phyloP scores from a whole-genome alignment of 2,797 vertebrate genomes.

The Manis javanica region DNA sequence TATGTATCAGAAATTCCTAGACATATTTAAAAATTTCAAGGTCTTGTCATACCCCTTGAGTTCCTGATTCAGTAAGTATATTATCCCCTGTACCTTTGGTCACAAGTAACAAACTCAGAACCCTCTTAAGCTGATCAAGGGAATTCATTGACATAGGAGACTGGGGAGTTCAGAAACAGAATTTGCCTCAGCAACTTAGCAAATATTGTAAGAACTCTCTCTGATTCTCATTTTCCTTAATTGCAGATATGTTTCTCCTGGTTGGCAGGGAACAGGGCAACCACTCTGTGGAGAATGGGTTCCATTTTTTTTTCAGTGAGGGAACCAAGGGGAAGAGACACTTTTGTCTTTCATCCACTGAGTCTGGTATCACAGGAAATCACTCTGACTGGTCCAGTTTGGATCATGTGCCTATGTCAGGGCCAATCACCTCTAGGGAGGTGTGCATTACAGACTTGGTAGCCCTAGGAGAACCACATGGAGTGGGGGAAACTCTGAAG shows the following conservation, averaged over 20 bases:
- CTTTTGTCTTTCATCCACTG: not conserved
- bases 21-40: not conserved
- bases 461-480: not conserved
- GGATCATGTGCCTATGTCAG: not conserved
- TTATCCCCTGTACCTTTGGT: not conserved
- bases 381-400: not conserved
- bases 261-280: not conserved
- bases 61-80: not conserved
- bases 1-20: not conserved
- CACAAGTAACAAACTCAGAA: not conserved
- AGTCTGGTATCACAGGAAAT: not conserved
- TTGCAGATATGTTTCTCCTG: not conserved
- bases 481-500: not conserved
- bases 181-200: not conserved
- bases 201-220: not conserved
- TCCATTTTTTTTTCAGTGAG: not conserved
- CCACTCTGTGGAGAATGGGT: not conserved
- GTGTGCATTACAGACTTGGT: not conserved
- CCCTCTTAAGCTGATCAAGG: not conserved
- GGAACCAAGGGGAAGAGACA: not conserved
- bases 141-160: not conserved
- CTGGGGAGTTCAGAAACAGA: not conserved
- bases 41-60: not conserved
- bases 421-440: not conserved
- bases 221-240: constrained; percentile 2